A percentile compares a stretch with the other conserved stretches of the same genome.
phyloP scores from a whole-genome alignment of 1,140 invertebrate species.

The Ostrea edulis region DNA sequence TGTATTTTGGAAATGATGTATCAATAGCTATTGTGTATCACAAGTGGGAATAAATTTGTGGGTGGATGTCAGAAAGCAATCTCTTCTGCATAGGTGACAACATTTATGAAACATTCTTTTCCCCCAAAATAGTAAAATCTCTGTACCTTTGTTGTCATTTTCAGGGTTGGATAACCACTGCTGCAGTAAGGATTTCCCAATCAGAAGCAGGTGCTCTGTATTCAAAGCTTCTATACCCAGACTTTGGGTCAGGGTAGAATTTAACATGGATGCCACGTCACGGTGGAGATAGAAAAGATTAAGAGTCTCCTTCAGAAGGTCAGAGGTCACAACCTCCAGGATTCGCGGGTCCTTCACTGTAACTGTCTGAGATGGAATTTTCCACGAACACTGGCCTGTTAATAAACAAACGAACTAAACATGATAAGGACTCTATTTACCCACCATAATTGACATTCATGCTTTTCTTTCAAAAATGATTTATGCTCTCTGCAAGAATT shows the following conservation, averaged over 20 bases:
- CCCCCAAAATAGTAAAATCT: background rate
- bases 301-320: constrained; percentile 69
- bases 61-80: too few species aligned
- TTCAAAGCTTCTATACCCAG: constrained; percentile 74
- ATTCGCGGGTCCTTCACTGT: constrained; percentile 68
- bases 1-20: too few species aligned
- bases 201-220: constrained; percentile 72
- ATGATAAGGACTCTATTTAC: too few species aligned
- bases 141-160: background rate
- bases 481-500: too few species aligned
- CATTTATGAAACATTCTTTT: too few species aligned
- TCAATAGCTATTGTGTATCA: too few species aligned
- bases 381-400: constrained; percentile 70
- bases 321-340: constrained; percentile 71
- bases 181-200: constrained; percentile 68
- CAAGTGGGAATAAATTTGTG: too few species aligned
- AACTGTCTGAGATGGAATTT: constrained; percentile 75
- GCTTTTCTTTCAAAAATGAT: too few species aligned
- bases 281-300: constrained; percentile 74
- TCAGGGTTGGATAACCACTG: background rate
- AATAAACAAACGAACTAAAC: background rate
- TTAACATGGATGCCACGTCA: constrained; percentile 67
- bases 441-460: too few species aligned
- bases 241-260: constrained; percentile 65
- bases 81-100: too few species aligned